phyloP scores from a whole-genome alignment of 2,797 vertebrate genomes.

The Sebastiscus albofasciatus region DNA sequence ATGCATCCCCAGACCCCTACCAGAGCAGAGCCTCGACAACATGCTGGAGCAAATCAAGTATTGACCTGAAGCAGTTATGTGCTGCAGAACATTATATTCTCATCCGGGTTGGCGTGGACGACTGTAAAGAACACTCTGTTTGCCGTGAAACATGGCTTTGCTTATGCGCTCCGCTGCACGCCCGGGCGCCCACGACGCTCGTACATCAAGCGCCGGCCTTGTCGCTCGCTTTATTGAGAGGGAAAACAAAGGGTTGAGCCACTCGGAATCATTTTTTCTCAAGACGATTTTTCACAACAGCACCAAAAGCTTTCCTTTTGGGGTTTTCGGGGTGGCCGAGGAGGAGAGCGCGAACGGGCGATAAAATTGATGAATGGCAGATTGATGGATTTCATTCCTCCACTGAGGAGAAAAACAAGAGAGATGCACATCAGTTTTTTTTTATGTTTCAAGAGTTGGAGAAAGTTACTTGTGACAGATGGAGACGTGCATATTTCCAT shows the following conservation, averaged over 20 bases:
- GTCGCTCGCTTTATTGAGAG: slow-evolving; percentile 98
- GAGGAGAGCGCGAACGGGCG: slow-evolving; percentile 84
- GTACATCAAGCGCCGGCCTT: slow-evolving; percentile 94
- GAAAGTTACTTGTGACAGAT: slow-evolving; percentile 76
- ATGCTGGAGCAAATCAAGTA: slow-evolving; percentile 94
- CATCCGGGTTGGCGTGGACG: slow-evolving; percentile 89
- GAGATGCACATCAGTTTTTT: slow-evolving; percentile 55
- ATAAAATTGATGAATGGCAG: slow-evolving; percentile 92
- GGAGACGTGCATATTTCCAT: slow-evolving; percentile 20
- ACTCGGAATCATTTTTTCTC: slow-evolving; percentile 97
- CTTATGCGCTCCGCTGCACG: slow-evolving; percentile 90
- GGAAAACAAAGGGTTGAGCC: slow-evolving; percentile 99
- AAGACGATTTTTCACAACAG: slow-evolving; percentile 92
- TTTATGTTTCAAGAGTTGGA: slow-evolving; percentile 63
- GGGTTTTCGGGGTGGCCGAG: slow-evolving; percentile 84
- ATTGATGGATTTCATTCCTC: slow-evolving; percentile 91
- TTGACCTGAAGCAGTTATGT: slow-evolving; percentile 97
- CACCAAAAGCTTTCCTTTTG: slow-evolving; percentile 95
- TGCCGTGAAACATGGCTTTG: slow-evolving; percentile 95
- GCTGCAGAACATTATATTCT: slow-evolving; percentile 95
- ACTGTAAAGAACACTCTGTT: slow-evolving; percentile 94
- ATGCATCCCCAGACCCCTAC: slow-evolving; percentile 91
- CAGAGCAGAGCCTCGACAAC: slow-evolving; percentile 86
- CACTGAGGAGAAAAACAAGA: slow-evolving; percentile 72
- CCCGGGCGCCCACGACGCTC: slow-evolving; percentile 85